These are phyloP conservation scores for Drosophila melanogaster DNA, from an alignment of 1,140 invertebrate species.

Conservation along the genomic window Release_6_plus_ISO1_MT NC_004354.4:12911501-12912000, in stretches of 20 bases:
- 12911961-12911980: constrained; percentile 23
- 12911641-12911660: constrained; percentile 25
- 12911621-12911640: neutral
- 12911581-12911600: constrained; percentile 85
- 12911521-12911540: constrained; percentile 89
- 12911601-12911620: neutral
- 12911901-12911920: constrained; percentile 4
- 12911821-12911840: constrained; percentile 17
- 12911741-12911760: constrained; percentile 29
- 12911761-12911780: constrained; percentile 31
- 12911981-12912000: constrained; percentile 1
- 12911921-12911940: constrained; percentile 1
- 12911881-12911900: constrained; percentile 31
- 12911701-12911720: constrained; percentile 52
- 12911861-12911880: constrained; percentile 46
- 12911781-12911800: constrained; percentile 4
- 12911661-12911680: constrained; percentile 16
- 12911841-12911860: constrained; percentile 34
- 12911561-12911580: constrained; percentile 93
- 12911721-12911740: neutral
- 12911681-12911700: constrained; percentile 28
- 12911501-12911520: constrained; percentile 88
- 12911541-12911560: constrained; percentile 92
- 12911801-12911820: neutral
- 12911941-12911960: neutral